These are phyloP conservation scores for Bambusicola thoracicus DNA, from an alignment of 2,113 vertebrate species.

Conservation along the genomic window DNA sequence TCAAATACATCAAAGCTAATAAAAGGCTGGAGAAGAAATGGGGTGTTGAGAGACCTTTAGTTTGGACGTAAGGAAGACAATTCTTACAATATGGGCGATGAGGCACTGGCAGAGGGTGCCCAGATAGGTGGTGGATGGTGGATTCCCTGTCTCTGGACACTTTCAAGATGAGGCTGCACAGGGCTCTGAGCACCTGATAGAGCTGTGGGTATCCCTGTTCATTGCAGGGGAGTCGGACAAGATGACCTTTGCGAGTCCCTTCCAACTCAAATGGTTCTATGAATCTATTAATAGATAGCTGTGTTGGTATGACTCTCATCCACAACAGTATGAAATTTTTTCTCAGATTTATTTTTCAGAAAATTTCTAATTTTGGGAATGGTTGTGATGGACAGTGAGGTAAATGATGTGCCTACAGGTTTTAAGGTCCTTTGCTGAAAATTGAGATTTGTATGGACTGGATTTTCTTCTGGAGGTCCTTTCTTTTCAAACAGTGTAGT, in stretches of 20 bases:
- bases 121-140: too few species aligned
- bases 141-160: too few species aligned
- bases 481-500: neutral
- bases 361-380: neutral
- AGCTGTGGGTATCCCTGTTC: too few species aligned
- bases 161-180: too few species aligned
- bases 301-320: neutral
- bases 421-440: neutral
- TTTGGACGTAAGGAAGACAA: too few species aligned
- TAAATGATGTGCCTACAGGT: neutral
- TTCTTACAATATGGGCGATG: too few species aligned
- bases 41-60: neutral
- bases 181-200: too few species aligned
- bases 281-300: neutral
- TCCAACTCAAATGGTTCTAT: too few species aligned
- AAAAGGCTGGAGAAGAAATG: neutral
- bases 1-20: neutral
- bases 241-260: too few species aligned
- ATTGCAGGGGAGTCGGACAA: too few species aligned
- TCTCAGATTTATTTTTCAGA: neutral
- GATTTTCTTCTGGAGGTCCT: neutral
- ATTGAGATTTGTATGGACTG: neutral
- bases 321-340: neutral
- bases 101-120: too few species aligned
- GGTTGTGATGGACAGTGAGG: neutral